These are phyloP conservation scores for Florisuga fusca DNA, from an alignment of 2,797 vertebrate genomes.

Conservation along the genomic window DNA sequence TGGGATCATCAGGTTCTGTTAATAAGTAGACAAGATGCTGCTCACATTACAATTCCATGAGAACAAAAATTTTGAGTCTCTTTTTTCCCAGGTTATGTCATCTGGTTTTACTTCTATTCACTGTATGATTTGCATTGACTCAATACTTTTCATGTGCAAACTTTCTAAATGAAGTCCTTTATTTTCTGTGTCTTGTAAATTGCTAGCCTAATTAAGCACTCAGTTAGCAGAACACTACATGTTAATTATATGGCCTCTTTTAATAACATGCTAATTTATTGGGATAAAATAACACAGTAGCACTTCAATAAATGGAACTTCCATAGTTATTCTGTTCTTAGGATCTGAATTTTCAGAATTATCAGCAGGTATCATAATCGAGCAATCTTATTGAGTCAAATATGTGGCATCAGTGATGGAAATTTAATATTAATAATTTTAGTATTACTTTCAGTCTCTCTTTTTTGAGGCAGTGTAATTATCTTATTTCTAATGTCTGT, in stretches of 20 bases:
- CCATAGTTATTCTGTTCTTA: neutral
- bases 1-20: conserved; percentile 58
- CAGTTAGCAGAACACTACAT: conserved; percentile 12
- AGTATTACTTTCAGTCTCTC: neutral
- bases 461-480: neutral
- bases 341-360: neutral
- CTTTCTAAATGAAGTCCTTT: conserved; percentile 62
- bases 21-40: conserved; percentile 64
- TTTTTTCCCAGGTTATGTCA: conserved; percentile 73
- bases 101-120: conserved; percentile 75
- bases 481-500: neutral
- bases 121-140: conserved; percentile 62
- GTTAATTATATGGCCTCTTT: conserved; percentile 18
- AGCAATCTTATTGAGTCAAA: neutral
- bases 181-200: conserved; percentile 34
- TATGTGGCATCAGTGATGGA: neutral
- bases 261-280: conserved; percentile 24
- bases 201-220: conserved; percentile 26
- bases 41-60: conserved; percentile 68
- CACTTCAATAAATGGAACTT: neutral
- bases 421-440: neutral
- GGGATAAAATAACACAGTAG: neutral
- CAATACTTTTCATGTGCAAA: conserved; percentile 59
- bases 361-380: neutral
- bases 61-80: conserved; percentile 66